phyloP scores from a whole-genome alignment of 1,140 invertebrate species.

The Achroia grisella region DNA sequence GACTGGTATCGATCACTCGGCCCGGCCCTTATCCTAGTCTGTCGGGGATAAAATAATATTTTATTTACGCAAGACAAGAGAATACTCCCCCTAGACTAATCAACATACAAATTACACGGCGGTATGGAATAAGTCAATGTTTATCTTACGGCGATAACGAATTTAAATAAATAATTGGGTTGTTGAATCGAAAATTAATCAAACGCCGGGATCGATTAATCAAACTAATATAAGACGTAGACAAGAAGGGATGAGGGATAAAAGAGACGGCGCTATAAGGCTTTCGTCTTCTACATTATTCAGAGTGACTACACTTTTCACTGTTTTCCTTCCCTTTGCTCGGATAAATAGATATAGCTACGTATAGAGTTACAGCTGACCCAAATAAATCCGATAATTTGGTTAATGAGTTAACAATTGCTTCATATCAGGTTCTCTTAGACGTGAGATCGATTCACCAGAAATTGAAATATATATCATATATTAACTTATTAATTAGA shows the following conservation, averaged over 20 bases:
- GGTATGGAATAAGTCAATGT: too few species aligned
- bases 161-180: too few species aligned
- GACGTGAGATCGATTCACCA: too few species aligned
- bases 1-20: too few species aligned
- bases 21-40: too few species aligned
- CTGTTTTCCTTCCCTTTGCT: constrained; percentile 11
- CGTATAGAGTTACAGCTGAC: neutral
- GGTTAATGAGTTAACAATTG: too few species aligned
- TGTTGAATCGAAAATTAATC: neutral
- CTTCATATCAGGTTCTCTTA: too few species aligned
- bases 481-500: too few species aligned
- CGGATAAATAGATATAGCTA: neutral
- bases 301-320: constrained; percentile 22
- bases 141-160: too few species aligned
- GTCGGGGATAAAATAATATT: too few species aligned
- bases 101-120: neutral
- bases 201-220: constrained; percentile 10
- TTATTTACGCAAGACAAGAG: constrained; percentile 8
- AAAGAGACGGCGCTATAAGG: constrained; percentile 15
- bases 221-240: constrained; percentile 1
- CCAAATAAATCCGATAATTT: neutral
- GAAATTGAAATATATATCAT: too few species aligned
- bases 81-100: neutral
- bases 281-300: constrained; percentile 27
- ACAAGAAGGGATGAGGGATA: constrained; percentile 7